Evolutionary conservation across 1,140 invertebrate genomes (phyloP), one percentile per base, ranked within the genome.

Genomic region (Drosophila pachea): DNA sequence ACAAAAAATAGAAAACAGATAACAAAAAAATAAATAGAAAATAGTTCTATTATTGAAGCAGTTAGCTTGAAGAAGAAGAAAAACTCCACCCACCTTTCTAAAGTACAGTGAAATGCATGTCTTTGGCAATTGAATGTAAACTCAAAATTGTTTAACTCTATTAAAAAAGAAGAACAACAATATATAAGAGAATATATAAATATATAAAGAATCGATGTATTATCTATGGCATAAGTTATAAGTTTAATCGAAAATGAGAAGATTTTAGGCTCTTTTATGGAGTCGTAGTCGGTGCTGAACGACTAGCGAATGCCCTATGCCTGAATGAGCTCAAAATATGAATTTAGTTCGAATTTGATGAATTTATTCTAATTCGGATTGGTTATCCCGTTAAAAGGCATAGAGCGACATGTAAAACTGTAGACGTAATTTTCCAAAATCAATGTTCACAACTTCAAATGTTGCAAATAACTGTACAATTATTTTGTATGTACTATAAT

Each of bases 401-500:
- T 50, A 53, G 47, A 45, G 31, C 22, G 22, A 22, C 61, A 22
- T 36, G n/a, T n/a, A 11, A 45, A 45, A 40, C 11, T 4, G 43
- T 63, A 42, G 43, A 40, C 45, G 14, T 49, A 45, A 55, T 14
- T 53, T 53, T 53, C 12, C n/a, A 61, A 48, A 47, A 68, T 47
- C 11, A 65, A 56, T 52, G 53, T 59, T 69, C 61, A 64, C 67
- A 58, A 69, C 47, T 62, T 65, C 1, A 70, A 59, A 48, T 40
- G 61, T 64, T 59, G 43, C 12, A 33, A 69, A 64, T n/a, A 59
- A 29, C 42, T 42, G 14, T 55, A 50, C 47, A 65, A 65, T 70
- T 74, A 67, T 72, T 68, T 72, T 72, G 32, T 72, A 78, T 82
- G 78, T 72, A 67, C 69, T 82, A 83, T 56, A 36, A 55, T 36